phyloP scores from a whole-genome alignment of 2,888 invertebrate genomes.

The Lepidonotus clava region DNA sequence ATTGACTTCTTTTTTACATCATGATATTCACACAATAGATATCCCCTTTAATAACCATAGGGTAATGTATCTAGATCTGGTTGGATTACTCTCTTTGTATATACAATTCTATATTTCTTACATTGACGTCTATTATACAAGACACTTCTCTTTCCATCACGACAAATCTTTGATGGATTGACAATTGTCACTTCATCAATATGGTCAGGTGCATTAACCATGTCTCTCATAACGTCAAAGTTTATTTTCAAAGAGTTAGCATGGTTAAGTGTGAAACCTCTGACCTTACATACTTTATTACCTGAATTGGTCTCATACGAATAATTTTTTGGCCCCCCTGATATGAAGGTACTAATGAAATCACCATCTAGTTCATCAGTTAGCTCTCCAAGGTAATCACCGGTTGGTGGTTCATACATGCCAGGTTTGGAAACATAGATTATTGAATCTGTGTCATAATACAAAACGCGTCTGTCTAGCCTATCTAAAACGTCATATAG shows the following conservation, averaged over 20 bases:
- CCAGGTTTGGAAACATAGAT: background rate
- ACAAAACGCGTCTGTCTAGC: conserved; percentile 59
- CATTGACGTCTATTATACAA: background rate
- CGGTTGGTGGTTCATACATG: background rate
- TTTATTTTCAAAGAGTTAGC: background rate
- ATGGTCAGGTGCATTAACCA: background rate
- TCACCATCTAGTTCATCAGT: conserved; percentile 14
- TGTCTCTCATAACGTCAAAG: background rate
- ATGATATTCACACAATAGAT: too few species aligned
- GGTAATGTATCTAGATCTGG: background rate
- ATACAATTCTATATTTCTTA: background rate
- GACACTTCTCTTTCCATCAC: background rate
- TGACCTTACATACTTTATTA: background rate
- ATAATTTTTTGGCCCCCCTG: conserved; percentile 6
- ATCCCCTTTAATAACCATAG: conserved; percentile 14
- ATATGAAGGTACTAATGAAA: background rate
- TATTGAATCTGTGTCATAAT: conserved; percentile 31
- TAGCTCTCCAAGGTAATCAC: background rate
- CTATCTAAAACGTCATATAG: conserved; percentile 66
- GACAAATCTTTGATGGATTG: conserved; percentile 3
- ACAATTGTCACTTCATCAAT: background rate
- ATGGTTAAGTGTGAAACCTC: background rate
- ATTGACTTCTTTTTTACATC: too few species aligned
- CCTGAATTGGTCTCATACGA: background rate
- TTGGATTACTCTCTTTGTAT: background rate